Evolutionary conservation across 1,140 invertebrate genomes (phyloP).

Genomic region (Drosophila kurseongensis): DNA sequence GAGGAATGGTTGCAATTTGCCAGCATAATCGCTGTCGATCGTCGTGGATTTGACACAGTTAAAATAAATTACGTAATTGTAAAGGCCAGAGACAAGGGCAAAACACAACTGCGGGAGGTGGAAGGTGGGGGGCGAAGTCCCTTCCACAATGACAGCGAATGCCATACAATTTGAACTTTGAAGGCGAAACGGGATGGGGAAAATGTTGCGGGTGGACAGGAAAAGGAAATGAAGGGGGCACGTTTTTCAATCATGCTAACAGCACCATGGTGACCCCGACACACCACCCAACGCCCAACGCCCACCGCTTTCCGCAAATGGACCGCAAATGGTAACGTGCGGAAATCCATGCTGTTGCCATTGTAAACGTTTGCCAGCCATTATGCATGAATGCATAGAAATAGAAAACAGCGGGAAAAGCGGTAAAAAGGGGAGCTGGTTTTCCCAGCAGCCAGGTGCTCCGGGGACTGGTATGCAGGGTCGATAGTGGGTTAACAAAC

Average conservation of each 20-base stretch:
- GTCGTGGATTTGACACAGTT: slow-evolving; percentile 82
- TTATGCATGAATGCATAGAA: slow-evolving; percentile 81
- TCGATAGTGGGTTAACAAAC: slow-evolving; percentile 53
- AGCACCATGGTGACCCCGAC: slow-evolving; percentile 53
- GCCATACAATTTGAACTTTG: slow-evolving; percentile 66
- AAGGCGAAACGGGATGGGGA: background rate
- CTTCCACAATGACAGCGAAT: slow-evolving; percentile 64
- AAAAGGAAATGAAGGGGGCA: slow-evolving; percentile 44
- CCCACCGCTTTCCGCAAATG: slow-evolving; percentile 61
- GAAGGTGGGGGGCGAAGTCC: background rate
- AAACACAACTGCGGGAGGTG: background rate
- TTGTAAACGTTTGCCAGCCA: slow-evolving; percentile 79
- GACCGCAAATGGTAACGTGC: slow-evolving; percentile 77
- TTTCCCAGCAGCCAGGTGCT: slow-evolving; percentile 22
- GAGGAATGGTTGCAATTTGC: slow-evolving; percentile 79
- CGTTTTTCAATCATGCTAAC: slow-evolving; percentile 82
- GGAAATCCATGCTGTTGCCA: slow-evolving; percentile 75
- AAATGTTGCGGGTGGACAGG: slow-evolving; percentile 4
- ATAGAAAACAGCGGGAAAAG: slow-evolving; percentile 41
- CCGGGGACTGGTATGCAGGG: background rate
- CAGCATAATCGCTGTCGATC: slow-evolving; percentile 81
- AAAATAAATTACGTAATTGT: slow-evolving; percentile 83
- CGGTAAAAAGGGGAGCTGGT: background rate
- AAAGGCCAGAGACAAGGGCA: slow-evolving; percentile 45
- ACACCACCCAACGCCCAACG: background rate